These are phyloP conservation scores for Brenthis hecate DNA, from an alignment of 2,888 invertebrate species.

Conservation along the genomic window DNA sequence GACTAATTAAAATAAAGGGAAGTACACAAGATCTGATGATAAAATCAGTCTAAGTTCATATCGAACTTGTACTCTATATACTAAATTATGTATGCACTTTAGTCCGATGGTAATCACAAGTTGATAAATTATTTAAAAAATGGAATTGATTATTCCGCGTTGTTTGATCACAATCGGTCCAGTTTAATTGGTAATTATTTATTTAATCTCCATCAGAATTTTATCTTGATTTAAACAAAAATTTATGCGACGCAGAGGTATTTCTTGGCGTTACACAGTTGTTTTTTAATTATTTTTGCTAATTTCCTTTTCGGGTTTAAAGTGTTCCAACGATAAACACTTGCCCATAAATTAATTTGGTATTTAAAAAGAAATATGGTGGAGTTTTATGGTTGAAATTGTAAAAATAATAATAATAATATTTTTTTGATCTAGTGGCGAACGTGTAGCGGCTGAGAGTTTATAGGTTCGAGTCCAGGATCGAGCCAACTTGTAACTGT, in stretches of 20 bases:
- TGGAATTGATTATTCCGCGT: slow-evolving; percentile 71
- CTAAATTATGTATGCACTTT: slow-evolving; percentile 41
- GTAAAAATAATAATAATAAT: neutral
- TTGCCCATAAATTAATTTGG: neutral
- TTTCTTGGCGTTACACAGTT: slow-evolving; percentile 4
- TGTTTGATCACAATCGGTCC: slow-evolving; percentile 63
- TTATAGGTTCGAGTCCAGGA: too few relatives aligned
- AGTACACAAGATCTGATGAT: too few relatives aligned
- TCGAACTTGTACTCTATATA: neutral
- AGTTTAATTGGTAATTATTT: slow-evolving; percentile 70
- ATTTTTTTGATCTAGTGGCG: too few relatives aligned
- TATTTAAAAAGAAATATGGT: neutral
- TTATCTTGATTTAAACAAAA: slow-evolving; percentile 43
- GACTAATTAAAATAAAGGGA: too few relatives aligned
- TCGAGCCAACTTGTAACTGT: too few relatives aligned
- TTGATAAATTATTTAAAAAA: slow-evolving; percentile 77
- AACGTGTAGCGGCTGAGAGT: too few relatives aligned
- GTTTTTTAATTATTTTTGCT: slow-evolving; percentile 6
- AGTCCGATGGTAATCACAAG: slow-evolving; percentile 61
- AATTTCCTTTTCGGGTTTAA: slow-evolving; percentile 12
- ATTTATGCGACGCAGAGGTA: slow-evolving; percentile 37
- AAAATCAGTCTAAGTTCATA: neutral
- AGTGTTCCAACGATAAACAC: neutral
- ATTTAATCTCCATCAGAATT: slow-evolving; percentile 50
- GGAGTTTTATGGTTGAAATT: neutral